Conservation (phyloP, 2,797 vertebrate species). For the Petrocephalus schoutedeni region DNA sequence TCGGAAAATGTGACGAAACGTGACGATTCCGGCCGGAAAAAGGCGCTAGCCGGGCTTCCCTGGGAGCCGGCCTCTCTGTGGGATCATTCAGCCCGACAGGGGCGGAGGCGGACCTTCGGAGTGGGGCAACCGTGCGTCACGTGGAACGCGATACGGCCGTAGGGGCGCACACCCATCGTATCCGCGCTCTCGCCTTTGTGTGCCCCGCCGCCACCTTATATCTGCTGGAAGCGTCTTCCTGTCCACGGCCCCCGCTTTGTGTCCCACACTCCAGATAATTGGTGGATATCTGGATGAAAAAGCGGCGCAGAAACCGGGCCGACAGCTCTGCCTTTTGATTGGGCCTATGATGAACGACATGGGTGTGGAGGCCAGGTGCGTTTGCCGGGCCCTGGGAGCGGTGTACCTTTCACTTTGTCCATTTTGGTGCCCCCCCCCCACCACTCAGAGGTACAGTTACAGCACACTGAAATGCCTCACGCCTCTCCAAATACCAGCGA, state of each 20-base stretch:
- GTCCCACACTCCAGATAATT: slow-evolving; percentile 33
- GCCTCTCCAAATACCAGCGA: slow-evolving; percentile 22
- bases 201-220: background rate
- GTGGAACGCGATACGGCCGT: background rate
- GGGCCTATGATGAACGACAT: slow-evolving; percentile 39
- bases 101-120: background rate
- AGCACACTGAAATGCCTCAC: slow-evolving; percentile 26
- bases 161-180: background rate
- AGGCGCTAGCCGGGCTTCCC: slow-evolving; percentile 60
- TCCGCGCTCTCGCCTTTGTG: background rate
- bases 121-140: background rate
- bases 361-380: slow-evolving; percentile 39
- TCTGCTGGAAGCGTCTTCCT: background rate
- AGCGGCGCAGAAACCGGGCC: slow-evolving; percentile 29
- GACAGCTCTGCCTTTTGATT: slow-evolving; percentile 42
- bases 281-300: slow-evolving; percentile 36
- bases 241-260: background rate
- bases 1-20: slow-evolving; percentile 55
- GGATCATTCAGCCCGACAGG: background rate
- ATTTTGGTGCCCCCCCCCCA: slow-evolving; percentile 14
- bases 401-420: slow-evolving; percentile 35
- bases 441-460: slow-evolving; percentile 35
- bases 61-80: slow-evolving; percentile 29
- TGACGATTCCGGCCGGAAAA: slow-evolving; percentile 54
- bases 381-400: slow-evolving; percentile 18